These are phyloP conservation scores for Cardiocondyla obscurior DNA, from an alignment of 1,140 invertebrate species.

Conservation along the genomic window DNA sequence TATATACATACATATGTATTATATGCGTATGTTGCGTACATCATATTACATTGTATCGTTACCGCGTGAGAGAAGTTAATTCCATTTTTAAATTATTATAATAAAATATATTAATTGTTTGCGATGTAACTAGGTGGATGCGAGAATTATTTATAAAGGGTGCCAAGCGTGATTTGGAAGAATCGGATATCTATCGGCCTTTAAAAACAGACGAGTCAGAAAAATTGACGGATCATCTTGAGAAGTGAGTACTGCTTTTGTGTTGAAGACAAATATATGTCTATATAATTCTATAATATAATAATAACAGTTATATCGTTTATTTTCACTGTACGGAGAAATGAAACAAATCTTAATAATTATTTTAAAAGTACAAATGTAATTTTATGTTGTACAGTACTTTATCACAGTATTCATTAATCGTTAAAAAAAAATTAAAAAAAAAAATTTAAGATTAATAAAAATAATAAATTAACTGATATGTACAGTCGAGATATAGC, in stretches of 20 bases:
- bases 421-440: not conserved
- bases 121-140: conserved; percentile 81
- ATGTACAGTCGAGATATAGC: not conserved
- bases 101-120: not conserved
- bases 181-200: conserved; percentile 85
- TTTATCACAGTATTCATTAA: not conserved
- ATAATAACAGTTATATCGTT: not conserved
- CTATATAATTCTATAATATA: not conserved
- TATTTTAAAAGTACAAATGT: not conserved
- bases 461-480: not conserved
- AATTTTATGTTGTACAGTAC: not conserved
- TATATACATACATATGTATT: too few relatives aligned
- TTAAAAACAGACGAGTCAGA: conserved; percentile 83
- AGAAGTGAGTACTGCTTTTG: conserved; percentile 80
- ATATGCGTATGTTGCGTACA: too few relatives aligned
- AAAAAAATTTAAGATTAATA: not conserved
- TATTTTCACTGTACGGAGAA: too few relatives aligned
- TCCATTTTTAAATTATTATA: too few relatives aligned
- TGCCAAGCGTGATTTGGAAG: conserved; percentile 81
- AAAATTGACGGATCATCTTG: conserved; percentile 82
- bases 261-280: not conserved
- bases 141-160: conserved; percentile 84
- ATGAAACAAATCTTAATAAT: not conserved
- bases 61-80: too few relatives aligned
- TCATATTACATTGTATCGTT: too few relatives aligned